Conservation (phyloP, 1,140 invertebrate species). For the Papilio xuthus region DNA sequence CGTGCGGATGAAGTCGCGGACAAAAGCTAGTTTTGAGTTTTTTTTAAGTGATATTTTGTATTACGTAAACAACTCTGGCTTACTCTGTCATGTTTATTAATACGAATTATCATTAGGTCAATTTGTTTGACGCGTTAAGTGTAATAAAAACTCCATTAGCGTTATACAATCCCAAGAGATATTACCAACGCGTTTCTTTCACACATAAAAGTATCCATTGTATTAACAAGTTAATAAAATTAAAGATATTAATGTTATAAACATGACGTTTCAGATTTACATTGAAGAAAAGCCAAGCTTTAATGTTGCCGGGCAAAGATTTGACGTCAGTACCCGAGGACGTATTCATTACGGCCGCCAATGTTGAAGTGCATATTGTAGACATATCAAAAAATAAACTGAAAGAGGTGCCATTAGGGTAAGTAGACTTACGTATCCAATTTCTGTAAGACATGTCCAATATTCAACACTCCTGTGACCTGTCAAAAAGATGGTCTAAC, state of each 20-base stretch:
- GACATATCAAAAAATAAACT: constrained; percentile 92
- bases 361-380: constrained; percentile 87
- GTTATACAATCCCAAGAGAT: constrained; percentile 12
- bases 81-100: neutral
- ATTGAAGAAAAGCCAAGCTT: constrained; percentile 86
- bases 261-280: constrained; percentile 82
- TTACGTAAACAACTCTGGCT: neutral
- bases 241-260: neutral
- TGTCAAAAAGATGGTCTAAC: no score
- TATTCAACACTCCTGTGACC: no score
- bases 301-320: constrained; percentile 86
- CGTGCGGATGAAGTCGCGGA: no score
- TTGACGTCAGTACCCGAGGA: constrained; percentile 85
- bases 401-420: constrained; percentile 86
- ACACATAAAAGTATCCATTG: neutral
- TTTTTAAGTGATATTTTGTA: neutral
- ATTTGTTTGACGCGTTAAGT: neutral
- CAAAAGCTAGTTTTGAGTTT: no score
- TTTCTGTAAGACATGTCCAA: neutral
- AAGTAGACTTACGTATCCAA: constrained; percentile 50
- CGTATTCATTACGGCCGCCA: constrained; percentile 86
- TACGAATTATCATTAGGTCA: neutral
- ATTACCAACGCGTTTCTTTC: neutral
- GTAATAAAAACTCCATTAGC: constrained; percentile 1
- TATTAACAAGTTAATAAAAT: neutral